Evolutionary conservation across 2,113 vertebrate species (phyloP), one percentile per base, ranked within the genome.

Genomic region (Mesocricetus auratus): DNA sequence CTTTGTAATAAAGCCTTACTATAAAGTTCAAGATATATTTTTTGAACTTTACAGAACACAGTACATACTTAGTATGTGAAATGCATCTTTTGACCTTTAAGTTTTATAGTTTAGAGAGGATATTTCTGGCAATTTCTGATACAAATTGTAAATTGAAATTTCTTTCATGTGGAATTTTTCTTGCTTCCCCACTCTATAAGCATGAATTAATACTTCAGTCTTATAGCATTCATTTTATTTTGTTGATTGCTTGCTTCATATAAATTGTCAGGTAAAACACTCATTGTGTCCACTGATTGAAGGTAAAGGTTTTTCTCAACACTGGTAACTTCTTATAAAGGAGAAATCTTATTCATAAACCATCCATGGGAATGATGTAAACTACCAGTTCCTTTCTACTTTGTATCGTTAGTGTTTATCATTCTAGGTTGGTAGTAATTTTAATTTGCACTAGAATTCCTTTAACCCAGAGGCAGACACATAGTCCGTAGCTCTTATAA

Each of bases 251-350:
- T 47, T 98, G 91, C 87, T 97, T 97, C 96, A 96, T 97, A 79
- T 91, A 92, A 89, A 97, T 98, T 97, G 64, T 94, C 96, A 62
- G 83, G 88, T 98, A 97, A 98, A 97, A 94, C 97, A 19, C 94
- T 98, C 93, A 87, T 93, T 97, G 94, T 97, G 33, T 97, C 94
- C 78, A 86, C 85, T 94, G 83, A 97, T 98, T 98, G 78, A 1
- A 11, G 17, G 26, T 10, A 19, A 73, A 24, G 93, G 97, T 98
- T 98, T 98, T 98, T 98, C 97, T 98, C 96, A 42, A 97, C 97
- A 92, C 91, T 97, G 92, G 71, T 97, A 96, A 71, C 94, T 98
- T 98, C 95, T 94, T 97, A 98, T 92, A 89, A 97, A 98, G 97
- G 98, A 97, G 92, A 98, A 98, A 98, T 96, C 98, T 85, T 96